A percentile compares a stretch with the other conserved stretches of the same genome.
Conservation (phyloP, 2,888 invertebrate species). For the Junonia oenone region DNA sequence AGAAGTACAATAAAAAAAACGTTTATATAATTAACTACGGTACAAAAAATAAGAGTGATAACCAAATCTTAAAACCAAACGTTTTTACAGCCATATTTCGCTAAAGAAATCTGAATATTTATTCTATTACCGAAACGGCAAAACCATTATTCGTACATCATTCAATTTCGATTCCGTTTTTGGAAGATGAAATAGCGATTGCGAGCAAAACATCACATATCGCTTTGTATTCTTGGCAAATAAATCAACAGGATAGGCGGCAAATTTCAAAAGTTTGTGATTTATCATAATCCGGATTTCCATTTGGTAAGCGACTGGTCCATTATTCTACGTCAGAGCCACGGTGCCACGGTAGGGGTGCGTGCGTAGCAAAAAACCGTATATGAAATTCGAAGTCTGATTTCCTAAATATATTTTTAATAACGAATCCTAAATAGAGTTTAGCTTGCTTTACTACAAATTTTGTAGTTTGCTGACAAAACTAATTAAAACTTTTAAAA, state of each 20-base stretch:
- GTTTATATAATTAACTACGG: no score
- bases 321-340: constrained; percentile 75
- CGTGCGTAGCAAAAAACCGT: constrained; percentile 55
- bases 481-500: no score
- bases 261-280: constrained; percentile 76
- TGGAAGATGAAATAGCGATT: constrained; percentile 26
- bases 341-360: constrained; percentile 65
- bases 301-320: constrained; percentile 70
- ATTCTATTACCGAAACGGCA: constrained; percentile 17
- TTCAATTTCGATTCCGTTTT: constrained; percentile 26
- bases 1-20: no score
- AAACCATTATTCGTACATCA: constrained; percentile 22
- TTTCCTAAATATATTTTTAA: not conserved
- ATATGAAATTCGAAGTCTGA: constrained; percentile 6
- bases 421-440: no score
- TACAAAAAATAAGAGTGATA: not conserved
- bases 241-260: constrained; percentile 68
- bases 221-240: constrained; percentile 59
- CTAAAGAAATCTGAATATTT: constrained; percentile 16
- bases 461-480: no score
- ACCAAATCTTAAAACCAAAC: not conserved
- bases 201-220: constrained; percentile 47
- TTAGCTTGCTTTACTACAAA: no score
- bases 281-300: constrained; percentile 76
- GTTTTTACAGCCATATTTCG: not conserved